Evolutionary conservation across 1,140 invertebrate species (phyloP).

Genomic region (Whitmania pigra): DNA sequence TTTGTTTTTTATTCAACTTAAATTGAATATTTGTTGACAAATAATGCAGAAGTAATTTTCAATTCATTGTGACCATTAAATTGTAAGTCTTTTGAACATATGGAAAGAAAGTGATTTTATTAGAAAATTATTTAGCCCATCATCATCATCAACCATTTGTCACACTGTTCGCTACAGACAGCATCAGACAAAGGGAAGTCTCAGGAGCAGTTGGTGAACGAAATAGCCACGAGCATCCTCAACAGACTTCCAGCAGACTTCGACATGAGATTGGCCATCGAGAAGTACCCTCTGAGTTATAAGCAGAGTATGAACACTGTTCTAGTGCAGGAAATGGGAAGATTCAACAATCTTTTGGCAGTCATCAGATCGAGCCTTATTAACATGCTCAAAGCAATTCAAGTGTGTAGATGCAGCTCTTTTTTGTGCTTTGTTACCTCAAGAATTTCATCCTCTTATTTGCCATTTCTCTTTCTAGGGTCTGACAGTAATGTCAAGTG

Average conservation of each 20-base stretch:
- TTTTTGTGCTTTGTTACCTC: background rate
- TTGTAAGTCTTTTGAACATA: too few relatives aligned
- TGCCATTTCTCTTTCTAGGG: conserved; percentile 42
- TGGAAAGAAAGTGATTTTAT: too few relatives aligned
- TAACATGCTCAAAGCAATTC: conserved; percentile 60
- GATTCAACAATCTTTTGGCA: conserved; percentile 63
- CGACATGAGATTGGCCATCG: conserved; percentile 47
- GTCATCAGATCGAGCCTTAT: conserved; percentile 55
- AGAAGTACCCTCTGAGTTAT: conserved; percentile 64
- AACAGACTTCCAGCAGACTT: conserved; percentile 55
- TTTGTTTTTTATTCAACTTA: too few relatives aligned
- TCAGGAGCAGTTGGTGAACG: conserved; percentile 52
- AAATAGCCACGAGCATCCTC: conserved; percentile 50
- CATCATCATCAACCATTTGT: too few relatives aligned
- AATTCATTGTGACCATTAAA: too few relatives aligned
- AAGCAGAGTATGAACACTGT: conserved; percentile 82
- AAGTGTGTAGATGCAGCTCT: conserved; percentile 39
- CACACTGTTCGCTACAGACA: conserved; percentile 21
- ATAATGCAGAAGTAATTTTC: too few relatives aligned
- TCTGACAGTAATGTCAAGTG: conserved; percentile 66
- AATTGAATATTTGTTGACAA: too few relatives aligned
- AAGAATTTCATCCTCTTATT: too few relatives aligned
- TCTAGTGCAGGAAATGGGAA: conserved; percentile 77
- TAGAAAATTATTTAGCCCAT: too few relatives aligned
- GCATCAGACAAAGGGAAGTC: conserved; percentile 48